Base-by-base conservation (phyloP, 2,113 vertebrate genomes). In the Lathamus discolor region DNA sequence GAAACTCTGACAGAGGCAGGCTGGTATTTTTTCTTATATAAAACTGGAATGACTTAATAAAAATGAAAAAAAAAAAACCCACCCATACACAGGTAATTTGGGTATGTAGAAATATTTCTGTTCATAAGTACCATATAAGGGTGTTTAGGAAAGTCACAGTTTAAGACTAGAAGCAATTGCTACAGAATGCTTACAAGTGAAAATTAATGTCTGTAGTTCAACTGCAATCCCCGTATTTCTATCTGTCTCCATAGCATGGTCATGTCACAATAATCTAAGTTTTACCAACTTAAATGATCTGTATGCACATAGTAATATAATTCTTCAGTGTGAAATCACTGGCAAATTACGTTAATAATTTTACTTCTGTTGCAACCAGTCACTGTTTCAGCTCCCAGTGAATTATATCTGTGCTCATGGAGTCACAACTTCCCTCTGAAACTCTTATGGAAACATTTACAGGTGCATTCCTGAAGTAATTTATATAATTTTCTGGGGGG, bases 41-140 rank as follows among this genome's bases (percentile, higher is more conserved):
- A 96, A 95, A 95, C 48, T 69, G 37, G 43, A 75, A 92, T 57
- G 82, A 94, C 27, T 61, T 93, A 92, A 94, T 59, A 48, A n/a
- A 93, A 88, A 82, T 52, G 29, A 95, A 90, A 95, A 96, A 44
- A 44, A 90, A 59, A 24, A 28, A 25, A 2, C 13, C 16, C 8
- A 1, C 4, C 8, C 62, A 95, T 59, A 79, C 63, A 84, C 43
- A 90, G 19, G 69, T 91, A 72, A 85, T 92, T 59, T 85, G 33
- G 33, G 28, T 69, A 90, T 11, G 62, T 22, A 96, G 83, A 95
- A 96, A 97, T 80, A 81, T 74, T 95, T 96, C 85, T 3, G 1
- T 68, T 88, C 84, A 44, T 43, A 89, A 85, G 70, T 55, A 92
- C 24, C 55, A 89, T 74, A 79, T 37, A 29, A 37, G 51, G 46